A percentile compares a stretch with the other conserved stretches of the same genome.
Evolutionary conservation across 2,888 invertebrate genomes (phyloP).

Genomic region (Lasioglossum calceatum): DNA sequence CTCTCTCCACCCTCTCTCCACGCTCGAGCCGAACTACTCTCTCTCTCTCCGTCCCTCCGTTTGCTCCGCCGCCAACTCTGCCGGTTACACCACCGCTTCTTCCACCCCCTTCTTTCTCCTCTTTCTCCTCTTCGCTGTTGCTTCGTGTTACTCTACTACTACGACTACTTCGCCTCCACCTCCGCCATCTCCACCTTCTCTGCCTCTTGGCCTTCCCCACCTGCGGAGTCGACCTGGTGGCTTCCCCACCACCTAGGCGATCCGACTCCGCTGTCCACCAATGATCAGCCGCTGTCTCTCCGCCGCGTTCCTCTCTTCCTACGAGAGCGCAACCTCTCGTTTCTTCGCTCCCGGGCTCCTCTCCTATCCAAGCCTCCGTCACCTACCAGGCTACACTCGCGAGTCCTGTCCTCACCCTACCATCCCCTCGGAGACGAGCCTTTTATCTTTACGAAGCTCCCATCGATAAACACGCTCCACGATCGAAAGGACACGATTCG

Average conservation of each 20-base stretch:
- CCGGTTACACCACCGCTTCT: constrained; percentile 75
- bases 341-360: constrained; percentile 50
- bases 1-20: constrained; percentile 45
- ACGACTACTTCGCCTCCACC: constrained; percentile 66
- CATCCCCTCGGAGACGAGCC: not conserved
- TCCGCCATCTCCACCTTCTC: constrained; percentile 57
- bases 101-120: constrained; percentile 71
- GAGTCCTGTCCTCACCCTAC: not conserved
- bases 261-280: constrained; percentile 79
- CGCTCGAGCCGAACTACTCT: not conserved
- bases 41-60: constrained; percentile 49
- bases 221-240: constrained; percentile 71
- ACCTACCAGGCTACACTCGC: constrained; percentile 15
- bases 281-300: constrained; percentile 83
- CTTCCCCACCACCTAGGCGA: constrained; percentile 76
- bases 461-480: not conserved
- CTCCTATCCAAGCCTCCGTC: constrained; percentile 44
- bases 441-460: not conserved
- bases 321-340: constrained; percentile 64
- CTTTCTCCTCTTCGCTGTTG: constrained; percentile 64
- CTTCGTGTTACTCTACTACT: constrained; percentile 67
- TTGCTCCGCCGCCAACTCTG: constrained; percentile 68
- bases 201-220: constrained; percentile 76
- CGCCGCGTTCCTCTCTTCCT: constrained; percentile 66
- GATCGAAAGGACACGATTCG: not conserved